Base-by-base conservation (phyloP, 2,888 invertebrate species). In the Digitonthophagus gazella region DNA sequence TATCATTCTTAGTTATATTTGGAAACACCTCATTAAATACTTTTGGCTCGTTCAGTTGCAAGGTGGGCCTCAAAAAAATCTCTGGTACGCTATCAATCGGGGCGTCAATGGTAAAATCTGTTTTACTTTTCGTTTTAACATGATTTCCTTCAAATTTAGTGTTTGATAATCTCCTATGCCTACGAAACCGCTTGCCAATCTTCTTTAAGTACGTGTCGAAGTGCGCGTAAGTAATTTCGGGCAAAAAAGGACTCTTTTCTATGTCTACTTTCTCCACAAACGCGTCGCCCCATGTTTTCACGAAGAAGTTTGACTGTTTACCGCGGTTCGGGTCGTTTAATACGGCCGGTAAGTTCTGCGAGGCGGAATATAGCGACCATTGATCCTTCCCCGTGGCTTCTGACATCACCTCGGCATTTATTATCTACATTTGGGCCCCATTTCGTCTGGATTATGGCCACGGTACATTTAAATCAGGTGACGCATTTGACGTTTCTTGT, bases 201-300 rank as follows among this genome's bases (percentile, higher is more conserved):
- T 91, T 94, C 77, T 91, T 90, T 74, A 96, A 85, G 81, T 98
- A 98, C 22, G 87, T 85, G 75, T 95, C 93, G 84, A 98, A 97
- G 83, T 96, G 93, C 58, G 89, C 87, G 80, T 90, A 87, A 14
- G 89, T 90, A 70, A 98, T 91, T 77, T 94, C 92, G 56, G 95
- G 95, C 75, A 97, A 84, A 81, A 93, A 90, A 0, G 91, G 89
- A 76, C 93, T 93, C 74, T 91, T 89, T 55, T 90, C 87, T 76
- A 97, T 89, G 18, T 74, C 72, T 19, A 88, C 85, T 77, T 93
- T 91, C 72, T 97, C 97, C 15, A 96, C 89, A 83, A 99, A 99
- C 70, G 89, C 87, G 78, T 97, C 97, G 58, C 99, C 98, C 98
- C 98, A 99, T 71, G 96, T 96, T 82, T 95, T 96, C 0, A 97